Conservation (phyloP, 2,888 invertebrate genomes). For the Hemaris fuciformis region DNA sequence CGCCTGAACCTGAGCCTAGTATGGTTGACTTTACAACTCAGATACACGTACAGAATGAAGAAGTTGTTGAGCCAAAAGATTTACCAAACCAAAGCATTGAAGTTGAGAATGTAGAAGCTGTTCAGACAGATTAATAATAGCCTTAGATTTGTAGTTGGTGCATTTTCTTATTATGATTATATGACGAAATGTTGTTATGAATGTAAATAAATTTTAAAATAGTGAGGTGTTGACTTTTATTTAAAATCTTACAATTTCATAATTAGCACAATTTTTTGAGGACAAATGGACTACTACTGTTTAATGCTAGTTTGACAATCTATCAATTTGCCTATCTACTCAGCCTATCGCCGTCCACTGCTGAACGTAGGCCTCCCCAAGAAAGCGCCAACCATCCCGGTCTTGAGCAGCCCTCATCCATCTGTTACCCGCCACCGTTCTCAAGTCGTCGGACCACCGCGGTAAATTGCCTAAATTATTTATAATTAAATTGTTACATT, state of each 20-base stretch:
- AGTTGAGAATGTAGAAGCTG: constrained; percentile 22
- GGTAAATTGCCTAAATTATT: too few species aligned
- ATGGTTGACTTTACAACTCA: constrained; percentile 22
- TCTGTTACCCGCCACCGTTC: too few species aligned
- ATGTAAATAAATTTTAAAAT: background rate
- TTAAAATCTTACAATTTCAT: background rate
- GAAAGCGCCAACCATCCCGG: too few species aligned
- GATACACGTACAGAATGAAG: constrained; percentile 29
- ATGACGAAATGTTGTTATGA: background rate
- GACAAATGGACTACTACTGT: too few species aligned
- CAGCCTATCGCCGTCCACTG: too few species aligned
- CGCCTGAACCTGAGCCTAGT: constrained; percentile 26
- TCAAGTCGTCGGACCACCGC: too few species aligned
- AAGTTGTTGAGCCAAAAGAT: constrained; percentile 23
- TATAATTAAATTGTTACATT: too few species aligned
- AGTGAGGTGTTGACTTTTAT: background rate
- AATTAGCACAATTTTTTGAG: too few species aligned
- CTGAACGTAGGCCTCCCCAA: too few species aligned
- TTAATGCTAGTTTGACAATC: too few species aligned
- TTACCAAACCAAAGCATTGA: constrained; percentile 30
- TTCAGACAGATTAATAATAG: background rate
- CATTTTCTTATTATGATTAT: background rate
- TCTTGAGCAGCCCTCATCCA: too few species aligned
- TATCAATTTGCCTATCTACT: too few species aligned
- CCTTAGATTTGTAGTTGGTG: background rate